These are phyloP conservation scores for Drosophila nikananu DNA, from an alignment of 1,140 invertebrate species.

Conservation along the genomic window DNA sequence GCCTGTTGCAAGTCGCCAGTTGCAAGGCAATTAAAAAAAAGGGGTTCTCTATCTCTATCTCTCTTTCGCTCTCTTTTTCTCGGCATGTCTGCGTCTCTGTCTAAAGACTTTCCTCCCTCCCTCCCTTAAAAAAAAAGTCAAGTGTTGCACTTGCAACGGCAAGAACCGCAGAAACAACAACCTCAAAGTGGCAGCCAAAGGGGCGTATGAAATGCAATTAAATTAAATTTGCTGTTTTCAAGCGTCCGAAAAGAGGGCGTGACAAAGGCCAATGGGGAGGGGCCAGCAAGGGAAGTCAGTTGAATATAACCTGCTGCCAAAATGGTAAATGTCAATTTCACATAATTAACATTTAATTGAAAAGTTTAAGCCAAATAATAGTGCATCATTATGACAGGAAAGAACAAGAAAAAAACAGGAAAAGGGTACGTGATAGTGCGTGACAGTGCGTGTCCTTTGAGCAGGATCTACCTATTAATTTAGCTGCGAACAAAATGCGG, in stretches of 20 bases:
- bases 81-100: not conserved
- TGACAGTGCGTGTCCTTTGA: constrained; percentile 50
- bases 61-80: not conserved
- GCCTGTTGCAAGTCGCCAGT: constrained; percentile 43
- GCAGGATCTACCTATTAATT: constrained; percentile 5
- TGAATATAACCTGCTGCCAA: constrained; percentile 49
- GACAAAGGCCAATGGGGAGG: constrained; percentile 7
- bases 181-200: constrained; percentile 72
- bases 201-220: constrained; percentile 83
- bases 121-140: constrained; percentile 47
- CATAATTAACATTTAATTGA: constrained; percentile 80
- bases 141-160: constrained; percentile 59
- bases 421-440: constrained; percentile 8
- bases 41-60: constrained; percentile 9
- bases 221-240: constrained; percentile 80
- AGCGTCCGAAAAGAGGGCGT: constrained; percentile 18
- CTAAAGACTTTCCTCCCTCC: not conserved
- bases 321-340: constrained; percentile 78
- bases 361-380: constrained; percentile 44
- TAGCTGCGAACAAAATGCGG: constrained; percentile 15
- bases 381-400: not conserved
- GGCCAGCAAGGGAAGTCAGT: not conserved
- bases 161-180: constrained; percentile 22
- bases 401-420: not conserved
- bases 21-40: constrained; percentile 74